These are phyloP conservation scores for Phytoseiulus persimilis DNA, from an alignment of 2,888 invertebrate species.

Conservation along the genomic window DNA sequence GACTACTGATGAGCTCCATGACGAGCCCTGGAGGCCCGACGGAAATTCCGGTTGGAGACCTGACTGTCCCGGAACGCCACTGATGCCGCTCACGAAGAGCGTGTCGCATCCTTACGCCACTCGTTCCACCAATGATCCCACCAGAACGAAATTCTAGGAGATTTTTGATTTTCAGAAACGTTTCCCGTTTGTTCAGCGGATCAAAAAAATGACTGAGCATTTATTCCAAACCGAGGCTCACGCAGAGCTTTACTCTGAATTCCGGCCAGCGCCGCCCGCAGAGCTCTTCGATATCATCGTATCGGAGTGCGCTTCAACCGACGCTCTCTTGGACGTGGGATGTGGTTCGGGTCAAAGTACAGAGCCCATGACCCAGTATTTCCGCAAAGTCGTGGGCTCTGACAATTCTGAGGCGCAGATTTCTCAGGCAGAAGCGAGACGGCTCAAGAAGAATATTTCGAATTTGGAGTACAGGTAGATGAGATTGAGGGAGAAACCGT, in stretches of 20 bases:
- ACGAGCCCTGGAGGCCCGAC: too few relatives aligned
- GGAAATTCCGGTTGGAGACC: too few relatives aligned
- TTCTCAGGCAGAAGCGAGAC: neutral
- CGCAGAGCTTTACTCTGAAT: neutral
- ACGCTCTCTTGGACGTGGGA: constrained; percentile 11
- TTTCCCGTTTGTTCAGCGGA: too few relatives aligned
- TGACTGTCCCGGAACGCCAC: too few relatives aligned
- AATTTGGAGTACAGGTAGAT: neutral
- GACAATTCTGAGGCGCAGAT: constrained; percentile 17
- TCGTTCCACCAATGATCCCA: too few relatives aligned
- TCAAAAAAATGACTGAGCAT: neutral
- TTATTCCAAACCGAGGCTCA: neutral
- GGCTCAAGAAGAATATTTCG: too few relatives aligned
- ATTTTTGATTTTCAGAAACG: too few relatives aligned
- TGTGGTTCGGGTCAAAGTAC: constrained; percentile 10
- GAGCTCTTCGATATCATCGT: neutral
- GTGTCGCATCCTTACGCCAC: too few relatives aligned
- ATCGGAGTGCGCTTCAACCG: neutral
- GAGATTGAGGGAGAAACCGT: neutral
- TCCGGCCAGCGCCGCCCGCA: neutral
- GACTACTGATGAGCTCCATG: too few relatives aligned
- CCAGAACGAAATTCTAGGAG: too few relatives aligned
- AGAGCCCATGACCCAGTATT: neutral
- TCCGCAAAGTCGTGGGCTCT: neutral
- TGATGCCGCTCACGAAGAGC: too few relatives aligned